These are phyloP conservation scores for Labia minor DNA, from an alignment of 2,888 invertebrate genomes.

Conservation along the genomic window DNA sequence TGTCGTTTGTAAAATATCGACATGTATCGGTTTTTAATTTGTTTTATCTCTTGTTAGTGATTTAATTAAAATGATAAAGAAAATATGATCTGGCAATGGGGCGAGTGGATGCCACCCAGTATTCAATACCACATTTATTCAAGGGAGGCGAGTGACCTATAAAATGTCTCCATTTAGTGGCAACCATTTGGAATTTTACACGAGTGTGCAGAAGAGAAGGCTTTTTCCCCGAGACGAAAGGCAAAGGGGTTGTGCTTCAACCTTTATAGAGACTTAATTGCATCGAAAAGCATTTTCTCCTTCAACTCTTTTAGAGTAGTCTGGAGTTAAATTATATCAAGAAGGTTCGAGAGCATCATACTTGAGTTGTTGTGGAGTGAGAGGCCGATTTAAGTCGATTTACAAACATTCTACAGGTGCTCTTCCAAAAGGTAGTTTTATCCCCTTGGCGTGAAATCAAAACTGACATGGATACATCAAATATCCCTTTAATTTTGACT, in stretches of 20 bases:
- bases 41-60: background rate
- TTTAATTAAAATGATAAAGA: background rate
- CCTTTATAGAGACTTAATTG: background rate
- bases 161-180: background rate
- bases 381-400: background rate
- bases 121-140: background rate
- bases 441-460: too few species aligned
- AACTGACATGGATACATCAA: too few species aligned
- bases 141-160: background rate
- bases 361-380: too few species aligned
- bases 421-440: too few species aligned
- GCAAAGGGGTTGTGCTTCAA: background rate
- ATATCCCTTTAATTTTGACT: too few species aligned
- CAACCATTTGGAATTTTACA: background rate
- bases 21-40: conserved; percentile 5
- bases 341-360: too few species aligned
- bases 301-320: background rate
- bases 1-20: background rate
- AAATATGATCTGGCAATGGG: background rate
- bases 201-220: background rate
- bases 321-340: too few species aligned
- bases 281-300: background rate
- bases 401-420: background rate
- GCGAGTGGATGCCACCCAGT: background rate
- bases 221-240: background rate